Conservation (phyloP, 92 coral and sea anemone genomes). For the Ricordea florida region DNA sequence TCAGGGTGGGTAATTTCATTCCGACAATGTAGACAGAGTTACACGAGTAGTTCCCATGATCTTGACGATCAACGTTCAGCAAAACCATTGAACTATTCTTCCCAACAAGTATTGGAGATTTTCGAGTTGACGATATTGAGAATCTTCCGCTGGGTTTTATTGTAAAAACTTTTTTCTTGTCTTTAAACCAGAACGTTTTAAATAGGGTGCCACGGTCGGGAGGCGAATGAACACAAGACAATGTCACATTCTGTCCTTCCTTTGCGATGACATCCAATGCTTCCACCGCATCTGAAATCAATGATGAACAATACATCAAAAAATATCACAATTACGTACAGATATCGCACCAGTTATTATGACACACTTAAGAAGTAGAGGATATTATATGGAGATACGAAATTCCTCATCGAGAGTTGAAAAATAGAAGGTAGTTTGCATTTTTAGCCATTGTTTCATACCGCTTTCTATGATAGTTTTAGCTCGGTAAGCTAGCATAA, state of each 20-base stretch:
- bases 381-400: no score
- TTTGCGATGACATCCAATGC: slow-evolving; percentile 24
- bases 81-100: slow-evolving; percentile 19
- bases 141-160: background rate
- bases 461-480: no score
- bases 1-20: background rate
- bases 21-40: background rate
- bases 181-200: slow-evolving; percentile 55
- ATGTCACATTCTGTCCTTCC: slow-evolving; percentile 65
- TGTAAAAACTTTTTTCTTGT: slow-evolving; percentile 3
- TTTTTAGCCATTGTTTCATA: no score
- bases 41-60: slow-evolving; percentile 50
- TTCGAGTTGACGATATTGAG: slow-evolving; percentile 1
- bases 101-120: background rate
- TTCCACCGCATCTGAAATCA: no score
- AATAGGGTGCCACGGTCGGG: background rate
- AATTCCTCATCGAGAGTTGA: no score
- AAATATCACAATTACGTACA: no score
- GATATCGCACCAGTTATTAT: no score
- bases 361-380: no score
- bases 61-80: slow-evolving; percentile 39
- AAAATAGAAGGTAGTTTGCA: no score
- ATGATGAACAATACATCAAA: no score
- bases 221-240: slow-evolving; percentile 56
- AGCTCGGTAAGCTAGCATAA: no score